Conservation (phyloP, 2,113 vertebrate genomes). For the Arenaria interpres region DNA sequence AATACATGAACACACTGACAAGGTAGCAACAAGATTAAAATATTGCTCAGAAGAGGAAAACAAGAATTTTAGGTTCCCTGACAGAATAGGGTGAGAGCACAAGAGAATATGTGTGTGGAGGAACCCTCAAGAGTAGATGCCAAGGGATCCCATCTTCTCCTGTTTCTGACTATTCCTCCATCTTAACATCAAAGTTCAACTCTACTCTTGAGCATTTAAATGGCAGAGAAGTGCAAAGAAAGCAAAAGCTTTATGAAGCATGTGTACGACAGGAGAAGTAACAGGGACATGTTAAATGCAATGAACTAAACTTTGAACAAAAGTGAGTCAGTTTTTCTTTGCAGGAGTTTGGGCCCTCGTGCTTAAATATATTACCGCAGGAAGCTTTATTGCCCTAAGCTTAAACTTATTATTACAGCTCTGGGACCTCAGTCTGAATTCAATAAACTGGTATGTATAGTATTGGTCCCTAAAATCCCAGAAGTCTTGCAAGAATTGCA, state of each 20-base stretch:
- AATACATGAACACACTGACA: neutral
- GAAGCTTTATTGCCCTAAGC: neutral
- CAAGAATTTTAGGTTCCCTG: neutral
- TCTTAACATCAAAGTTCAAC: conserved; percentile 1
- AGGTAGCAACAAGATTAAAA: conserved; percentile 30
- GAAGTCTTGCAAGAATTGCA: neutral
- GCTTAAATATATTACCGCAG: neutral
- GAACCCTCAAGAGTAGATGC: neutral
- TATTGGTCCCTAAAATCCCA: neutral
- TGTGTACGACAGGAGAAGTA: neutral
- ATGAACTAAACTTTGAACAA: neutral
- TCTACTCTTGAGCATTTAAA: neutral
- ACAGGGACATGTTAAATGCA: neutral
- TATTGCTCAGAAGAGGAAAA: neutral
- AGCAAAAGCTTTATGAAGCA: neutral
- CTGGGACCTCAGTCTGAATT: neutral
- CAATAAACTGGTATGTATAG: neutral
- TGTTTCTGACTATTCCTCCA: neutral
- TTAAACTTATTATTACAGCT: neutral
- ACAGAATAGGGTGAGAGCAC: neutral
- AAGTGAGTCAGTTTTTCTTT: neutral
- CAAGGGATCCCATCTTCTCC: neutral
- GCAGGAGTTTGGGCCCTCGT: accelerated
- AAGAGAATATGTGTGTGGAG: neutral
- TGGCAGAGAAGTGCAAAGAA: neutral